Evolutionary conservation across 2,113 vertebrate species (phyloP).

Genomic region (Strix uralensis): DNA sequence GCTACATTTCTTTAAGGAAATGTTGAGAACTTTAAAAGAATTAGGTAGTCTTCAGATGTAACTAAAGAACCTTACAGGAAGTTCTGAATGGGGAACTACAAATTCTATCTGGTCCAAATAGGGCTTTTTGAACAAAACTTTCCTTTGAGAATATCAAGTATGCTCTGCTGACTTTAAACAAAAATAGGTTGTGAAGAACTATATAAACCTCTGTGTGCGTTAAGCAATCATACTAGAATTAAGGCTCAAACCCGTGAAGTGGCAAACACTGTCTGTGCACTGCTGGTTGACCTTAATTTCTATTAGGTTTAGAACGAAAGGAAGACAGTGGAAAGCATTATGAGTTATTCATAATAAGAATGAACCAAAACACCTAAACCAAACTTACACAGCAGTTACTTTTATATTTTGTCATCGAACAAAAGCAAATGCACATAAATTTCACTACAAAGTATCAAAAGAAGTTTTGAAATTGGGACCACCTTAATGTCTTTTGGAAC

Average conservation of each 20-base stretch:
- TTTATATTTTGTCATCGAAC: neutral
- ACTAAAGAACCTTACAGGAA: neutral
- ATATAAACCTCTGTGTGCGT: neutral
- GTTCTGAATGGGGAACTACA: neutral
- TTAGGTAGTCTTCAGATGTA: neutral
- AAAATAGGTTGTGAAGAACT: neutral
- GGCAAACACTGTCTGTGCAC: neutral
- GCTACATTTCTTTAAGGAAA: neutral
- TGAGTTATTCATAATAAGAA: neutral
- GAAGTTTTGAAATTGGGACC: neutral
- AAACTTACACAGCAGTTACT: neutral
- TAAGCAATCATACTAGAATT: neutral
- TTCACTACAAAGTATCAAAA: neutral
- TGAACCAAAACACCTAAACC: neutral
- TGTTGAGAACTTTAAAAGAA: neutral
- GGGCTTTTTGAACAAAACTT: neutral
- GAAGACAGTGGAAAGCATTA: neutral
- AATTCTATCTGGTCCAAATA: neutral
- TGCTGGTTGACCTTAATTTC: neutral
- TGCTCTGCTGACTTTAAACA: neutral
- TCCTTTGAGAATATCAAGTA: neutral
- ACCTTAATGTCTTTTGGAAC: neutral
- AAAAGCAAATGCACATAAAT: neutral
- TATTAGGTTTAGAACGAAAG: neutral
- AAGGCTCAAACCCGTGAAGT: neutral